phyloP scores from a whole-genome alignment of 2,888 invertebrate species.

The Sclerodermus sp. region DNA sequence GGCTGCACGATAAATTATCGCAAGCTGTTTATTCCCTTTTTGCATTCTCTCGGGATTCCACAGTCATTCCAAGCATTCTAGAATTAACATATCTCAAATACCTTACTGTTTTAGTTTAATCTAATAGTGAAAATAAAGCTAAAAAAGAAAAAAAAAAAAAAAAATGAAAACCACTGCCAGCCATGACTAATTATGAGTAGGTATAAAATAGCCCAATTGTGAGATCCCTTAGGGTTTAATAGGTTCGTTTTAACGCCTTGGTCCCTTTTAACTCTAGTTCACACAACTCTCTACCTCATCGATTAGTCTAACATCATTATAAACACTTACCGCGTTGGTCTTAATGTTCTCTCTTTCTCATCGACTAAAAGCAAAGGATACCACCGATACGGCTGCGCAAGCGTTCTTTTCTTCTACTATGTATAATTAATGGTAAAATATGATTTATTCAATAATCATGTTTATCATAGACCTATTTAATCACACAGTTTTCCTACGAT shows the following conservation, averaged over 20 bases:
- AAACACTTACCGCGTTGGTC: conserved; percentile 47
- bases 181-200: no score
- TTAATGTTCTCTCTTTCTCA: no score
- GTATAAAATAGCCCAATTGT: conserved; percentile 20
- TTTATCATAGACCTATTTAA: no score
- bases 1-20: conserved; percentile 40
- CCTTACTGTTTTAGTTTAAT: background rate
- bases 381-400: no score
- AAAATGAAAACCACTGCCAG: no score
- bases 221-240: conserved; percentile 35
- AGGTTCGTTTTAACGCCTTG: conserved; percentile 37
- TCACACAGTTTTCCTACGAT: no score
- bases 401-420: no score
- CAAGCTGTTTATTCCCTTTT: conserved; percentile 32
- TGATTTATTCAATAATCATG: background rate
- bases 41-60: conserved; percentile 32
- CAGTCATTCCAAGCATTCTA: conserved; percentile 25
- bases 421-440: no score
- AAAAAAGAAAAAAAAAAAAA: no score
- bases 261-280: conserved; percentile 32
- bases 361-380: no score
- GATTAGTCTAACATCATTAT: conserved; percentile 52
- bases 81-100: conserved; percentile 10
- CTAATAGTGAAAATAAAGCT: background rate
- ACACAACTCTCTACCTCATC: conserved; percentile 34